Evolutionary conservation across 2,113 vertebrate genomes (phyloP).

Genomic region (Pygoscelis antarcticus): DNA sequence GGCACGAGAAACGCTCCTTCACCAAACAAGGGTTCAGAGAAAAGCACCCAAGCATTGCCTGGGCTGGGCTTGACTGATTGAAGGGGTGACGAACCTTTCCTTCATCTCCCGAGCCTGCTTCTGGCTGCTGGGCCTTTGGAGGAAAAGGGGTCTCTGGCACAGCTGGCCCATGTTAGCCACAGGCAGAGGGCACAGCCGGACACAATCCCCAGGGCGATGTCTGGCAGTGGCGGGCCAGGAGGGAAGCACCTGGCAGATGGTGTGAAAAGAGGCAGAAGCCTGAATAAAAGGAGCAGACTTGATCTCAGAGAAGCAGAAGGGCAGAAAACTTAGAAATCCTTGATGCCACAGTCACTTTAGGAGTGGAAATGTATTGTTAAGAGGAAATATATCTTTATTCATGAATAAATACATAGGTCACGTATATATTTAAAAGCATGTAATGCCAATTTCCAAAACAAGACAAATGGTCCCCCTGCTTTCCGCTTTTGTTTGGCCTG

Average conservation of each 20-base stretch:
- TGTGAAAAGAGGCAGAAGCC: background rate
- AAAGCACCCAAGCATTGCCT: accelerated
- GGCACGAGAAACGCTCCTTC: background rate
- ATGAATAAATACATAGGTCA: background rate
- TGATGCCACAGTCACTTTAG: background rate
- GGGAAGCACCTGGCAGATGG: background rate
- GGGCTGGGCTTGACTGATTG: background rate
- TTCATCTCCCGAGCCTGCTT: background rate
- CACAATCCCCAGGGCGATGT: background rate
- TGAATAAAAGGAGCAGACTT: background rate
- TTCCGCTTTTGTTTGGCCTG: background rate
- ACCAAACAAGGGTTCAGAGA: background rate
- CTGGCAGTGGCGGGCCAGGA: background rate
- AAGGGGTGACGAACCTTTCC: background rate
- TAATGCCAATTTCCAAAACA: background rate
- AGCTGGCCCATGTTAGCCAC: background rate
- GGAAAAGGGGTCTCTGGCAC: background rate
- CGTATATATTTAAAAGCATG: background rate
- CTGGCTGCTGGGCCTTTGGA: background rate
- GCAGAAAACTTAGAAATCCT: background rate
- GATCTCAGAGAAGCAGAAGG: background rate
- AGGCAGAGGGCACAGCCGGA: background rate
- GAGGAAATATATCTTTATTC: background rate
- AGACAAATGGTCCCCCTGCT: background rate
- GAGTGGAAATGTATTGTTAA: background rate